Base-by-base conservation (phyloP, 2,797 vertebrate species). In the Kryptopterus vitreolus region DNA sequence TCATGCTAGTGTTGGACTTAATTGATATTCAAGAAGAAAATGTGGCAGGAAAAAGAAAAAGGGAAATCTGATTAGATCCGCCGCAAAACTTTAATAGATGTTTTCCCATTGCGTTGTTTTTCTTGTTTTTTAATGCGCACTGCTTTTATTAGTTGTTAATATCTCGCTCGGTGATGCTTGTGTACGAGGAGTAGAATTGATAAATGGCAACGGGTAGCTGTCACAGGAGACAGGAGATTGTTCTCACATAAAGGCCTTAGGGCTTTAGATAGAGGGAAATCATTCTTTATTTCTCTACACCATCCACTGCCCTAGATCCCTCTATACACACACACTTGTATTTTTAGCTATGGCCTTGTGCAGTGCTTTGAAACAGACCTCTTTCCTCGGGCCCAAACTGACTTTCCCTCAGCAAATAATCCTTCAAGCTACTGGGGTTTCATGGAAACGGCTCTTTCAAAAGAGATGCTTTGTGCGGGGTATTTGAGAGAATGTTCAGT, bases 1-100 rank as follows among this genome's bases (percentile, higher is more conserved):
- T 93, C 90, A 91, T 91, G 89, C 91, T 90, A 70, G 29, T 90
- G 91, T 92, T 91, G 88, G 85, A 80, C 88, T 89, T 92, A 92
- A 92, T 94, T 90, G 91, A 94, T 92, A 92, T 91, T 91, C 89
- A 71, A 71, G 77, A 80, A 80, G 70, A 78, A 76, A 86, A 73
- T 77, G 80, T 84, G 78, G 68, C 81, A 86, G 35, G 35, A 83
- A 52, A 68, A 43, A 65, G 81, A 52, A 68, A 43, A 65, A 78
- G 20, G 61, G 80, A 85, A 83, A 82, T 85, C 74, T 82, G 85
- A 81, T 86, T 83, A 71, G 69, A 75, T 71, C 58, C 55, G 31
- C 76, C 70, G 81, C 57, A 73, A 73, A 76, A 83, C 57, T 83
- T 85, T 82, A 86, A 82, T 87, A 55, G 81, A 83, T 82, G 76